Evolutionary conservation across 2,888 invertebrate genomes (phyloP).

Genomic region (Andrena praecox): DNA sequence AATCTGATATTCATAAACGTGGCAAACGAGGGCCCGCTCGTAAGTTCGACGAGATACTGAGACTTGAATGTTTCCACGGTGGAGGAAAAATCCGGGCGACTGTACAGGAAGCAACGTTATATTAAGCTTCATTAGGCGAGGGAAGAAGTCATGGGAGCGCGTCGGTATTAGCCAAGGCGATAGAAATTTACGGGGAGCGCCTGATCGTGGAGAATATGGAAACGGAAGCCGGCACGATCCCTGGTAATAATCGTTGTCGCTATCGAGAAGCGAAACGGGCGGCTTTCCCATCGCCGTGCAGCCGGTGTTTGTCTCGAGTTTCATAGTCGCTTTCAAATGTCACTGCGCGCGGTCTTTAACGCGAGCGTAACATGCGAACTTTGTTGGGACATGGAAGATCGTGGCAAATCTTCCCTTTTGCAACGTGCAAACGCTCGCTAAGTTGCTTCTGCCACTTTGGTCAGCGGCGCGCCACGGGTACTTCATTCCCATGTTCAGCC

Average conservation of each 20-base stretch:
- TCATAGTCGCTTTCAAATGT: conserved; percentile 51
- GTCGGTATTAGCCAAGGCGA: conserved; percentile 9
- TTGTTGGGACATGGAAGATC: background rate
- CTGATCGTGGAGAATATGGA: conserved; percentile 25
- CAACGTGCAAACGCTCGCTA: background rate
- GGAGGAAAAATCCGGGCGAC: conserved; percentile 29
- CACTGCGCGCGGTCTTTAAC: conserved; percentile 49
- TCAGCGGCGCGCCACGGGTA: background rate
- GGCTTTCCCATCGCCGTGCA: conserved; percentile 20
- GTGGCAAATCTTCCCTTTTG: background rate
- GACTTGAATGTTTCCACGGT: background rate
- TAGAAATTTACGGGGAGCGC: conserved; percentile 42
- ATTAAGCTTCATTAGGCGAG: conserved; percentile 54
- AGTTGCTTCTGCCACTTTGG: background rate
- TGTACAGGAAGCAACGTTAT: conserved; percentile 44
- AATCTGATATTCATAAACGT: conserved; percentile 73
- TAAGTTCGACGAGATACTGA: conserved; percentile 64
- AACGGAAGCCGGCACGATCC: conserved; percentile 43
- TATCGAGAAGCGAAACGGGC: conserved; percentile 35
- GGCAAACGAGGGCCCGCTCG: conserved; percentile 46
- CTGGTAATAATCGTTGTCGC: conserved; percentile 34
- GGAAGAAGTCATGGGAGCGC: conserved; percentile 3
- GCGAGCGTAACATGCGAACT: conserved; percentile 29
- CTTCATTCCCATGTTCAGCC: background rate
- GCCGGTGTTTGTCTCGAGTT: background rate